Base-by-base conservation (phyloP, 2,113 vertebrate genomes). In the Cyprinodon brontotheroides region DNA sequence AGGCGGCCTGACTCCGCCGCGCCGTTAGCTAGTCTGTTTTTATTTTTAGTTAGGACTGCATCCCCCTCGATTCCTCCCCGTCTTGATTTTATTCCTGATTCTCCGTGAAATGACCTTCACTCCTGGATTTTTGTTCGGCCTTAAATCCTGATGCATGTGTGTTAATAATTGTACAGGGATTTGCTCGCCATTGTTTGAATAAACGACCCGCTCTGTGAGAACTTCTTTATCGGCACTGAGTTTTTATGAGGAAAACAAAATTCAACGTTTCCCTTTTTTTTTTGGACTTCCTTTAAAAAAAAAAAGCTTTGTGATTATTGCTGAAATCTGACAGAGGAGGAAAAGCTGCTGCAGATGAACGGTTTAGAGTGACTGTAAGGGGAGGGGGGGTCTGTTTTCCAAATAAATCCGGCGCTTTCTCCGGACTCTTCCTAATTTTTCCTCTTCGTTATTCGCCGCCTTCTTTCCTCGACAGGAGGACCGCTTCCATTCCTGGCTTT, bases 131-230 rank as follows among this genome's bases (percentile, higher is more conserved):
- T 57, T 57, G 50, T 41, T 85, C 76, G 83, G 71, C 79, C 69
- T 85, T 76, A 86, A 29, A 89, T 88, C 39, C n/a, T n/a, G n/a
- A 78, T 87, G 82, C 88, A 82, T 90, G 89, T 88, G 68, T 91
- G 73, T 92, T 84, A 68, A 87, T 89, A 89, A 77, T 82, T 92
- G 90, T 90, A 89, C 86, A 93, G 86, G 88, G 76, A 88, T 82
- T 82, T 82, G 29, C 69, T 82, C 65, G 74, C 74, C 71, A 80
- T 88, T 65, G 37, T 83, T 74, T 74, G 69, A 85, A 82, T 81
- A 81, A 86, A 87, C 84, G 86, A 88, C 82, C 74, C 69, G 13
- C 40, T 72, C 68, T 80, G 71, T 82, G 77, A 85, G 78, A 73
- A 59, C 67, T 68, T 82, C 72, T 77, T 39, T 72, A 53, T 75